phyloP scores from a whole-genome alignment of 2,888 invertebrate species.

The Ellobium chinense region DNA sequence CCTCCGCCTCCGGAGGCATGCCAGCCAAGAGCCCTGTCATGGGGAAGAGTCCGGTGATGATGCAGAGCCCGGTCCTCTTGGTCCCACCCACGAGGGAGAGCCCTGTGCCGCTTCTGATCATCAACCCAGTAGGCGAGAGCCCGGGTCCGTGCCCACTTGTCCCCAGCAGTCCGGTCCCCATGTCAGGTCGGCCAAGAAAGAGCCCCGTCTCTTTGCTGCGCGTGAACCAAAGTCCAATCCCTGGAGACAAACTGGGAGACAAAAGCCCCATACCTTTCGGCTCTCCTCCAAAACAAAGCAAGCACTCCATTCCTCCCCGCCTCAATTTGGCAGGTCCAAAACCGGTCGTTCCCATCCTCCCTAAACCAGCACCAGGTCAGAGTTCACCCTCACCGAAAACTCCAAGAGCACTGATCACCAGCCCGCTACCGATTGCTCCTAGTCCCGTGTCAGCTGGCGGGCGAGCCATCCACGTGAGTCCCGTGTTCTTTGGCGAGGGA shows the following conservation, averaged over 20 bases:
- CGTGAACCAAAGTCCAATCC: conserved; percentile 20
- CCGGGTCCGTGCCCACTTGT: not conserved
- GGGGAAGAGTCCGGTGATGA: conserved; percentile 11
- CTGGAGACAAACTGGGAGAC: conserved; percentile 14
- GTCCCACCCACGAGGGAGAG: conserved; percentile 30
- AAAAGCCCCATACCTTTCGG: conserved; percentile 30
- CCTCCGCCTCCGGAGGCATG: not conserved
- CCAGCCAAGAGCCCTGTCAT: conserved; percentile 20
- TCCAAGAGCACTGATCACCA: conserved; percentile 21
- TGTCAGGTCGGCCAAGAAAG: conserved; percentile 36
- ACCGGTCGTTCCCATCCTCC: conserved; percentile 39
- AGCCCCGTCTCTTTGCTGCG: conserved; percentile 37
- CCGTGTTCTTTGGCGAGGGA: conserved; percentile 40
- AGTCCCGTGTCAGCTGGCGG: conserved; percentile 38
- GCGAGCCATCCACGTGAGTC: conserved; percentile 32
- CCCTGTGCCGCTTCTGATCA: conserved; percentile 34
- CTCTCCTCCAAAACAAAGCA: conserved; percentile 40
- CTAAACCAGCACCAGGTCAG: conserved; percentile 19
- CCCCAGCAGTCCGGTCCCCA: conserved; percentile 23
- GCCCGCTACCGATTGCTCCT: conserved; percentile 33
- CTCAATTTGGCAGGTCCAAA: conserved; percentile 40
- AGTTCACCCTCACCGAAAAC: conserved; percentile 37
- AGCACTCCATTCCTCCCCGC: conserved; percentile 35
- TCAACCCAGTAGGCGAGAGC: conserved; percentile 19
- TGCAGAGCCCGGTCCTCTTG: conserved; percentile 19